Conservation (phyloP, 2,113 vertebrate species). For the Mustelus asterias region DNA sequence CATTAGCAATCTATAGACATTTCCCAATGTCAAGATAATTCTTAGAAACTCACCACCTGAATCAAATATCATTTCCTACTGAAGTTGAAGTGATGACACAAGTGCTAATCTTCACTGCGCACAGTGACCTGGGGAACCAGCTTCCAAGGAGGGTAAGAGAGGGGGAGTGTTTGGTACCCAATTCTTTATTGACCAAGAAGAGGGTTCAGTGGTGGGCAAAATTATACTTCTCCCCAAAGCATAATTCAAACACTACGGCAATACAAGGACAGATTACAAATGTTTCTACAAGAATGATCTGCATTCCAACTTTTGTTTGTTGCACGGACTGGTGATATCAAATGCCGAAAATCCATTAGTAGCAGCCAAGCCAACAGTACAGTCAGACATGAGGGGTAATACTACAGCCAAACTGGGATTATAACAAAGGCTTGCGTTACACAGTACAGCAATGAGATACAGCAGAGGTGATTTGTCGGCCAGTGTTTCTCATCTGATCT, state of each 20-base stretch:
- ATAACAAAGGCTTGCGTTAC: not conserved
- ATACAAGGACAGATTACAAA: not conserved
- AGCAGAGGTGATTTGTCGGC: not conserved
- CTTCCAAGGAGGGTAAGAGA: not conserved
- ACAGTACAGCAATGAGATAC: not conserved
- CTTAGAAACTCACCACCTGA: too few species aligned
- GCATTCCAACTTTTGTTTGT: not conserved
- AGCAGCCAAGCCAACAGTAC: not conserved
- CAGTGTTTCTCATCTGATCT: not conserved
- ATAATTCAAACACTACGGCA: not conserved
- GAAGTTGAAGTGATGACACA: not conserved
- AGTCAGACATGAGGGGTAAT: not conserved
- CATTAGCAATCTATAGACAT: not conserved
- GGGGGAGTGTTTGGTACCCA: not conserved
- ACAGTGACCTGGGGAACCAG: not conserved
- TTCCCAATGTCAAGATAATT: not conserved
- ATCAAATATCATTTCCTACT: not conserved
- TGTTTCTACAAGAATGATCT: not conserved
- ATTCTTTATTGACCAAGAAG: not conserved
- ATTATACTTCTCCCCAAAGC: not conserved
- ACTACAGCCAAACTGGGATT: not conserved
- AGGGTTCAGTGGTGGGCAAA: not conserved
- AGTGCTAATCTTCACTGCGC: not conserved
- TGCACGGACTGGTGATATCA: not conserved
- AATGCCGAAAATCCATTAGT: not conserved